phyloP scores from a whole-genome alignment of 1,140 invertebrate species.

The Dendroctonus valens region DNA sequence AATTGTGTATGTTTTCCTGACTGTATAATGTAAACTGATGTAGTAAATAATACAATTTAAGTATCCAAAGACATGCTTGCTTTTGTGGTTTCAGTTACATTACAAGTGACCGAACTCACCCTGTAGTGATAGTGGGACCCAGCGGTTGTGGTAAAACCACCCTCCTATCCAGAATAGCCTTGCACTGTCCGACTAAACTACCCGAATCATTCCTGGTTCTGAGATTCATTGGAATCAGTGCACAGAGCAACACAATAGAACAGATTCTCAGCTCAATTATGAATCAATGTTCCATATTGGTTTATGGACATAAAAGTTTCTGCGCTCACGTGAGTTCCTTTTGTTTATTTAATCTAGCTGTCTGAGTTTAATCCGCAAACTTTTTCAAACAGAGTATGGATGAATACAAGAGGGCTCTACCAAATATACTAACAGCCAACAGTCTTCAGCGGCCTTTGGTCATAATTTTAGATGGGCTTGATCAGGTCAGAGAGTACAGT shows the following conservation, averaged over 20 bases:
- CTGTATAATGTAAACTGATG: too few relatives aligned
- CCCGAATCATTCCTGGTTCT: constrained; percentile 61
- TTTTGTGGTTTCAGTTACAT: constrained; percentile 59
- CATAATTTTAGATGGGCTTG: constrained; percentile 71
- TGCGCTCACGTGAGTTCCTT: constrained; percentile 59
- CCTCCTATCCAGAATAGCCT: constrained; percentile 67
- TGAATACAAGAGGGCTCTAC: constrained; percentile 55
- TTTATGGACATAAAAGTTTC: constrained; percentile 59
- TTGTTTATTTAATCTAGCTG: background rate
- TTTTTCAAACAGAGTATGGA: constrained; percentile 53
- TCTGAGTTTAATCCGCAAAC: background rate
- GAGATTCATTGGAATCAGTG: constrained; percentile 66
- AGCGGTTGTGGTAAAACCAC: constrained; percentile 80
- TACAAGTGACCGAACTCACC: constrained; percentile 58
- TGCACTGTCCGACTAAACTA: constrained; percentile 65
- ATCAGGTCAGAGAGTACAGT: constrained; percentile 58
- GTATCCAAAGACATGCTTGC: too few relatives aligned
- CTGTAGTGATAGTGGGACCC: constrained; percentile 73
- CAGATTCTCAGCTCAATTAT: constrained; percentile 65
- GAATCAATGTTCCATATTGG: constrained; percentile 65
- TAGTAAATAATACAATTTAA: background rate
- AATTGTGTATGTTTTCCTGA: too few relatives aligned
- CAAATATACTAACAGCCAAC: constrained; percentile 55
- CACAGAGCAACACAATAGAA: constrained; percentile 64
- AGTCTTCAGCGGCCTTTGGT: constrained; percentile 60